phyloP scores from a whole-genome alignment of 1,140 invertebrate genomes.

The Dendrolimus kikuchii region DNA sequence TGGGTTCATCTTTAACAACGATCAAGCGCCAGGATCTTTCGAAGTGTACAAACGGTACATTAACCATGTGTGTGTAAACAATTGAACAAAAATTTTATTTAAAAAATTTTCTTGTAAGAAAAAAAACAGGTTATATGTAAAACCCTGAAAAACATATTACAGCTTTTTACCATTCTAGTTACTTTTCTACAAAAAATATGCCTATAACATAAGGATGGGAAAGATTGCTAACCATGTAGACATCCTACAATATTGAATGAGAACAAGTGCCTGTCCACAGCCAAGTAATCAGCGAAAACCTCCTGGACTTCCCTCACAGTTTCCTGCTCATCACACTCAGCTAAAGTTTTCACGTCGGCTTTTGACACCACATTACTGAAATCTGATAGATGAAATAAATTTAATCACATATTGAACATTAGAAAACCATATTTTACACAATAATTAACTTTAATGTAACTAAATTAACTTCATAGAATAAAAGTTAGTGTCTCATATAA shows the following conservation, averaged over 20 bases:
- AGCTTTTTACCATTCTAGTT: too few species aligned
- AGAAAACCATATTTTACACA: not conserved
- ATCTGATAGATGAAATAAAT: slow-evolving; percentile 74
- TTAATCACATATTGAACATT: slow-evolving; percentile 5
- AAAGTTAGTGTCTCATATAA: too few species aligned
- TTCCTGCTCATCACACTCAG: slow-evolving; percentile 98
- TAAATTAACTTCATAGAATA: too few species aligned
- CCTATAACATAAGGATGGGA: not conserved
- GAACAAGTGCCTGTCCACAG: slow-evolving; percentile 93
- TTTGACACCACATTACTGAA: slow-evolving; percentile 99
- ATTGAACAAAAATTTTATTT: too few species aligned
- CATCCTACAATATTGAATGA: slow-evolving; percentile 80
- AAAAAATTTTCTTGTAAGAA: too few species aligned
- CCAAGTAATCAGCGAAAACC: slow-evolving; percentile 95
- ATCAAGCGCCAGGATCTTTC: too few species aligned
- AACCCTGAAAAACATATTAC: too few species aligned
- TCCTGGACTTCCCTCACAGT: slow-evolving; percentile 96
- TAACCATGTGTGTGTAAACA: too few species aligned
- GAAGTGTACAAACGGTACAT: too few species aligned
- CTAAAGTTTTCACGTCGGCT: slow-evolving; percentile 95
- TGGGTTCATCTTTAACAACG: too few species aligned
- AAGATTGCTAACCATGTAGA: slow-evolving; percentile 70
- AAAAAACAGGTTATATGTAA: too few species aligned
- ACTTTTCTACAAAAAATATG: not conserved
- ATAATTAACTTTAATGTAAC: too few species aligned